Conservation (phyloP, 2,888 invertebrate genomes). For the Athetis lepigone region DNA sequence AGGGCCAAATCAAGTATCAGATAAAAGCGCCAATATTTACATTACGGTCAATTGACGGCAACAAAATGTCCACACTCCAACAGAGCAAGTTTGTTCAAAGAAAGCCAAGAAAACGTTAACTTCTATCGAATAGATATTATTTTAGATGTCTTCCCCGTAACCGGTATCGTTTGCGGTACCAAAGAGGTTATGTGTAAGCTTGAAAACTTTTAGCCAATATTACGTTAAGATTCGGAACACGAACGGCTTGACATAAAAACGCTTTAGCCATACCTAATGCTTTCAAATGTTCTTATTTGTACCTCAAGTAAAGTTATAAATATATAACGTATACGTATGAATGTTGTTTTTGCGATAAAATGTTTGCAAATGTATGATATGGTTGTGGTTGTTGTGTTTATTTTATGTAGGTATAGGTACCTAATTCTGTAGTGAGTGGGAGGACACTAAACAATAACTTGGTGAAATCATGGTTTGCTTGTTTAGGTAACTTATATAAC, state of each 20-base stretch:
- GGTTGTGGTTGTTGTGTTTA: conserved; percentile 26
- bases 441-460: no score
- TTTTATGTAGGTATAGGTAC: no score
- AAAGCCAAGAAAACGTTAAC: conserved; percentile 32
- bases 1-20: no score
- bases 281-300: conserved; percentile 75
- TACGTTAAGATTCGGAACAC: conserved; percentile 74
- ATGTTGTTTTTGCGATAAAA: conserved; percentile 43
- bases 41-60: not conserved
- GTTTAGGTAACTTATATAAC: no score
- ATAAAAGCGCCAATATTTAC: no score
- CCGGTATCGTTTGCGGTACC: conserved; percentile 64
- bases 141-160: conserved; percentile 67
- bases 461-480: no score
- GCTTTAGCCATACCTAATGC: conserved; percentile 72
- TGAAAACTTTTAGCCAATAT: conserved; percentile 72
- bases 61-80: not conserved
- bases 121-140: conserved; percentile 66
- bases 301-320: conserved; percentile 65
- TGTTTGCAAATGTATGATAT: conserved; percentile 38
- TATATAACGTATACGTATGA: conserved; percentile 61
- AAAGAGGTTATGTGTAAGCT: conserved; percentile 70
- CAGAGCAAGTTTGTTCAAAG: conserved; percentile 5
- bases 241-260: conserved; percentile 77
- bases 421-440: not conserved